A percentile compares a stretch with the other conserved stretches of the same genome.
phyloP scores from a whole-genome alignment of 2,797 vertebrate genomes.

The Halcyon leucocephala region DNA sequence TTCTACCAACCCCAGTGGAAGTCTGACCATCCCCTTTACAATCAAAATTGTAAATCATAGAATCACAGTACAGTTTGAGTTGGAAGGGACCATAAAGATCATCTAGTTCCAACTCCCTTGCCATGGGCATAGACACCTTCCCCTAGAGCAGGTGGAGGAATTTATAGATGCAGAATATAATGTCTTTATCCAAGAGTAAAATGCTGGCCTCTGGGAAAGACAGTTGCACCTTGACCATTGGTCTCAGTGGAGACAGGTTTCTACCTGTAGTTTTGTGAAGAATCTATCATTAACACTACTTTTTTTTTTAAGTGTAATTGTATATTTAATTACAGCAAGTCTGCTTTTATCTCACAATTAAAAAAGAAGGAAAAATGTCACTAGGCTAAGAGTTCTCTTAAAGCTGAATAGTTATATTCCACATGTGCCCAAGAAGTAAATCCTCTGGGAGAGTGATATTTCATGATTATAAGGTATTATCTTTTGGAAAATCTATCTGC shows the following conservation, averaged over 20 bases:
- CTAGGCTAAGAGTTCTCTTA: neutral
- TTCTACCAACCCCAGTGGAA: neutral
- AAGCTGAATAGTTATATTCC: neutral
- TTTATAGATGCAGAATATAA: neutral
- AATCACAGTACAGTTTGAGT: neutral
- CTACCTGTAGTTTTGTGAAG: neutral
- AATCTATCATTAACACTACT: neutral
- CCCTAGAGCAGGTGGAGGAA: neutral
- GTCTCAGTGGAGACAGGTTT: neutral
- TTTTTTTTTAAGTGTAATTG: neutral
- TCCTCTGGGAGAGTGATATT: neutral
- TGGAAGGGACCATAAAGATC: neutral
- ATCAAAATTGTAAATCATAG: neutral
- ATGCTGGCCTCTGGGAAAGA: neutral
- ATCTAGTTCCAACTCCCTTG: neutral
- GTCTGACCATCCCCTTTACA: neutral
- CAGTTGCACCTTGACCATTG: neutral
- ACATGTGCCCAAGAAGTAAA: neutral
- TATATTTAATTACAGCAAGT: constrained; percentile 5
- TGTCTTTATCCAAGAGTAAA: neutral
- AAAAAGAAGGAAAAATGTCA: neutral
- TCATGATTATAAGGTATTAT: constrained; percentile 1
- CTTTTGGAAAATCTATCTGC: constrained; percentile 14
- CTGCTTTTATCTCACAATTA: neutral
- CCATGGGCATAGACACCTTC: neutral